These are phyloP conservation scores for Ectropis grisescens DNA, from an alignment of 1,140 invertebrate genomes.

Conservation along the genomic window DNA sequence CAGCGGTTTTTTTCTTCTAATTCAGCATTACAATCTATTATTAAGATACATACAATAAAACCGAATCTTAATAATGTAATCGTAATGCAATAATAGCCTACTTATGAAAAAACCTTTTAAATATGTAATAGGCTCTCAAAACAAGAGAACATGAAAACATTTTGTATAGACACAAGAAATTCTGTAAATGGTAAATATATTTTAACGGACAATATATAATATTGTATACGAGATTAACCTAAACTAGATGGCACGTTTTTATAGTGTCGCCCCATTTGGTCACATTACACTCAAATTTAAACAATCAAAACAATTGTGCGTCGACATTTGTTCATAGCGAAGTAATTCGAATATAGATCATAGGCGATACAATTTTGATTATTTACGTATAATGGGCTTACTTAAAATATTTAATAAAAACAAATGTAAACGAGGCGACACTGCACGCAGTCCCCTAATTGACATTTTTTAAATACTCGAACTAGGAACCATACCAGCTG, in stretches of 20 bases:
- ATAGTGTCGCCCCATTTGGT: conserved; percentile 67
- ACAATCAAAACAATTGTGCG: conserved; percentile 62
- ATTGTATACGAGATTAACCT: conserved; percentile 69
- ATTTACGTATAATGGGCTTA: conserved; percentile 18
- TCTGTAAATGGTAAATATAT: conserved; percentile 72
- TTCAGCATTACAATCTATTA: conserved; percentile 30
- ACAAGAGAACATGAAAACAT: conserved; percentile 71
- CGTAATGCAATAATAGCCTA: conserved; percentile 38
- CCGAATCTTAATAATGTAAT: conserved; percentile 38
- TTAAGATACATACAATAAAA: conserved; percentile 32
- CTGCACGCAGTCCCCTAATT: conserved; percentile 67
- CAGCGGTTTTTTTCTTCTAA: conserved; percentile 31
- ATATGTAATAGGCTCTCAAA: conserved; percentile 69
- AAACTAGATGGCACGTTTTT: conserved; percentile 72
- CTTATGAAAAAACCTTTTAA: conserved; percentile 49
- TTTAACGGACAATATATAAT: conserved; percentile 71
- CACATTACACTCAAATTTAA: conserved; percentile 44
- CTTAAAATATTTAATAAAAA: conserved; percentile 22
- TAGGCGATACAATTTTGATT: conserved; percentile 13
- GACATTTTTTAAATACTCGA: conserved; percentile 70
- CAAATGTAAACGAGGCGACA: conserved; percentile 51
- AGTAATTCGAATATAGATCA: conserved; percentile 15
- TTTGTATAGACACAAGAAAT: conserved; percentile 69
- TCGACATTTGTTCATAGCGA: conserved; percentile 31
- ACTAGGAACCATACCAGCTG: conserved; percentile 71